Percentiles rank a stretch among this genome's conserved stretches.
phyloP scores from a whole-genome alignment of 2,797 vertebrate species.

The Caiman crocodilus region DNA sequence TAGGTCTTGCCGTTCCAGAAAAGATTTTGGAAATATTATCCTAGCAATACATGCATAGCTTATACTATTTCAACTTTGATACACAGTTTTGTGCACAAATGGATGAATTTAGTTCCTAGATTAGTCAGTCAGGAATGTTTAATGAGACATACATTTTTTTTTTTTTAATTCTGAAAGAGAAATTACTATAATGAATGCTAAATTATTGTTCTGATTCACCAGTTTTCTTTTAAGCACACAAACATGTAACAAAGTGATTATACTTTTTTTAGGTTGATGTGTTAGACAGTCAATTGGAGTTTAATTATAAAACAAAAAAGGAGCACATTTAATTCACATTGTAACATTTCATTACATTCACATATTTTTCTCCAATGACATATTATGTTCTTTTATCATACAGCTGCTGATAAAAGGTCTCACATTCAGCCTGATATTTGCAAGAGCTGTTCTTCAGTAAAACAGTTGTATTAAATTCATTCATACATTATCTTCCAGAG shows the following conservation, averaged over 20 bases:
- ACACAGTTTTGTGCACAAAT: not conserved
- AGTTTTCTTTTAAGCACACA: not conserved
- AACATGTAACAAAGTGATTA: not conserved
- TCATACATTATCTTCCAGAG: not conserved
- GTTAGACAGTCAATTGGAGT: conserved; percentile 5
- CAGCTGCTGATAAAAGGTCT: not conserved
- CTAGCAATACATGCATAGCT: not conserved
- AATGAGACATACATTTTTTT: not conserved
- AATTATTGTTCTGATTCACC: conserved; percentile 16
- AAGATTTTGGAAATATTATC: not conserved
- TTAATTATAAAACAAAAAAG: conserved; percentile 11
- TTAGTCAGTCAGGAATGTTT: not conserved
- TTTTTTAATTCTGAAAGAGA: not conserved
- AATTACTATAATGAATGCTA: not conserved
- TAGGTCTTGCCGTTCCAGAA: not conserved
- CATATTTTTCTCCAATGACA: not conserved
- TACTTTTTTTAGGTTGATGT: not conserved
- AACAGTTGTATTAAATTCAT: not conserved
- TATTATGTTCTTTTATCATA: conserved; percentile 8
- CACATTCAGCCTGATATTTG: conserved; percentile 1
- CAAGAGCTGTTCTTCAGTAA: not conserved
- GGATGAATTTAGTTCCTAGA: not conserved
- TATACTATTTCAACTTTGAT: not conserved
- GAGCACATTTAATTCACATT: not conserved
- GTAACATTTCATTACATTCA: not conserved